phyloP scores from a whole-genome alignment of 2,113 vertebrate genomes.

The Centropus unirufus region DNA sequence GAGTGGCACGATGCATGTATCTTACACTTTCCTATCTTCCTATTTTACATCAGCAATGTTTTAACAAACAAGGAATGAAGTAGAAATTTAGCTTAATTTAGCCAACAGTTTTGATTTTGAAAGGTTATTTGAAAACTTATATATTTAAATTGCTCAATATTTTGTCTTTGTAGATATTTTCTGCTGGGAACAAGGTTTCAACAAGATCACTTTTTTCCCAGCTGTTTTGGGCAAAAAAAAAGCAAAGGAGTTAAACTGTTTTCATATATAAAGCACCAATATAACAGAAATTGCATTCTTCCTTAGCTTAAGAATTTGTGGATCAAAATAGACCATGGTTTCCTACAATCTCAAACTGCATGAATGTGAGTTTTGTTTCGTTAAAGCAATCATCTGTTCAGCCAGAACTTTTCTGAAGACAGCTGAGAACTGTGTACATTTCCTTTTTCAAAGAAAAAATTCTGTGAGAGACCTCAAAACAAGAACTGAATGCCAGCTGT shows the following conservation, averaged over 20 bases:
- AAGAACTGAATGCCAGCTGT: neutral
- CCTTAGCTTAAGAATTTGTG: neutral
- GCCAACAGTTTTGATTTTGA: neutral
- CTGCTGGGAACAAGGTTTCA: neutral
- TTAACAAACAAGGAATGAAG: neutral
- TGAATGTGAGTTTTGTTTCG: neutral
- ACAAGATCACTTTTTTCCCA: neutral
- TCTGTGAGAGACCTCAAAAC: neutral
- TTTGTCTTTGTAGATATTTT: fast-evolving
- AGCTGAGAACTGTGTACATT: neutral
- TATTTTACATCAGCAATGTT: neutral
- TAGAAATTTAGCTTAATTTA: neutral
- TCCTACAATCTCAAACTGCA: neutral
- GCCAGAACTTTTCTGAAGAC: neutral
- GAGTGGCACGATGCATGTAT: neutral
- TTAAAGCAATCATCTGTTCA: neutral
- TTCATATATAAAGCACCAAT: neutral
- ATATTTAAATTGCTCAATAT: neutral
- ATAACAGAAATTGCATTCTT: neutral
- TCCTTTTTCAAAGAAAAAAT: neutral
- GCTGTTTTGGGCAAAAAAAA: neutral
- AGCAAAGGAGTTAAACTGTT: neutral
- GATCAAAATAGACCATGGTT: neutral
- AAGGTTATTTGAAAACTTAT: neutral
- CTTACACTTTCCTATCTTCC: neutral